Base-by-base conservation (phyloP, 2,113 vertebrate species). In the Cynoglossus semilaevis region DNA sequence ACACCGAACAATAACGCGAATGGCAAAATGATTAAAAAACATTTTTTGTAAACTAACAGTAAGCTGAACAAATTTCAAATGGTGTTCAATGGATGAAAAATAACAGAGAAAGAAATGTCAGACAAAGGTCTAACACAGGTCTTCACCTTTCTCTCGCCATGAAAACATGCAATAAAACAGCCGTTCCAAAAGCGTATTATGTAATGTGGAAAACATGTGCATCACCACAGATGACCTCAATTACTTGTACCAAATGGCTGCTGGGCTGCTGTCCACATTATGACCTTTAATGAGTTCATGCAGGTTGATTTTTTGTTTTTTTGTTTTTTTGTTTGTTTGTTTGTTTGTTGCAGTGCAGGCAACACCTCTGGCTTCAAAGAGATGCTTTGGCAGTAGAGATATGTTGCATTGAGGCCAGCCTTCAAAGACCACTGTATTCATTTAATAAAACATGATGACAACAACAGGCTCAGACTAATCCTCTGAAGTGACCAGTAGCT, bases 391-490 rank as follows among this genome's bases (percentile, higher is more conserved):
- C 76, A 82, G 79, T 87, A 74, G 81, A 80, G 80, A 83, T 82
- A 87, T 85, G 72, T 53, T 68, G 75, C 71, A 83, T 75, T 70
- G 80, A 77, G 66, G 60, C 64, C 58, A 55, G 63, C 62, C 87
- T 89, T 91, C 88, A 90, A 90, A 91, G 88, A 82, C 70, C 70
- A 63, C 66, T 15, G 43, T 37, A 63, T 83, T 79, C 79, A 89
- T 85, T 69, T 49, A 50, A 18, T 69, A 70, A 81, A 74, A 61
- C 68, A 62, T 56, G 67, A 75, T 57, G 58, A n/a, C 70, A 65
- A 67, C 56, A 62, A 46, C 67, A 78, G 61, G 77, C 84, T 83
- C 80, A 76, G 70, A 59, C 71, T 65, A 58, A 22, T 70, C 82
- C 85, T 89, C 81, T 89, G 85, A 88, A 77, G 65, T 77, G 70